A percentile compares a stretch with the other conserved stretches of the same genome.
Conservation (phyloP, 2,888 invertebrate genomes). For the Lacanobia oleracea region DNA sequence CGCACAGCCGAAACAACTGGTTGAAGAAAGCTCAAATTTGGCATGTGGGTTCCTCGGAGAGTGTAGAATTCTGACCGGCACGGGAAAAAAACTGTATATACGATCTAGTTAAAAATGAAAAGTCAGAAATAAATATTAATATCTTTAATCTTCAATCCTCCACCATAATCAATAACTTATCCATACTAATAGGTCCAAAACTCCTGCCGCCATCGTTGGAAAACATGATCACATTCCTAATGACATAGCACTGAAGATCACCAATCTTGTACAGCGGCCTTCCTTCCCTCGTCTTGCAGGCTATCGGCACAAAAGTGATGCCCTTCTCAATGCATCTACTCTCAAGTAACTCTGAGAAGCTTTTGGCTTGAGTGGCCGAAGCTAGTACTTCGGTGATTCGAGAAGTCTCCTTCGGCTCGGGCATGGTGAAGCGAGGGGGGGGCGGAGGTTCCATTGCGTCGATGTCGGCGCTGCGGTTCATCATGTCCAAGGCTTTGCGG, state of each 20-base stretch:
- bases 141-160: conserved; percentile 75
- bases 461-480: conserved; percentile 96
- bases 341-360: conserved; percentile 95
- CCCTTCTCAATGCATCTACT: conserved; percentile 96
- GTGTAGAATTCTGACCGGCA: no score
- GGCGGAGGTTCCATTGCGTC: conserved; percentile 90
- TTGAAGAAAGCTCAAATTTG: no score
- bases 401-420: conserved; percentile 81
- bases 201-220: conserved; percentile 90
- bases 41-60: no score
- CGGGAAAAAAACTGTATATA: no score
- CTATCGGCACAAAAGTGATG: conserved; percentile 96
- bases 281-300: conserved; percentile 95
- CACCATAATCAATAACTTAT: conserved; percentile 91
- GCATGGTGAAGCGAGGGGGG: conserved; percentile 83
- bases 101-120: conserved; percentile 25
- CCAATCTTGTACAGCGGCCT: conserved; percentile 97
- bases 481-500: conserved; percentile 97
- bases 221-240: conserved; percentile 95
- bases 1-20: no score
- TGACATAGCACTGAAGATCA: conserved; percentile 94
- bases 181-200: conserved; percentile 93
- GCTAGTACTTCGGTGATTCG: conserved; percentile 81
- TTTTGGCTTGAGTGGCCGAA: conserved; percentile 80
- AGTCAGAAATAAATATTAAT: neutral